Evolutionary conservation across 2,888 invertebrate species (phyloP), one percentile per base, ranked within the genome.

Genomic region (Acronicta psi): DNA sequence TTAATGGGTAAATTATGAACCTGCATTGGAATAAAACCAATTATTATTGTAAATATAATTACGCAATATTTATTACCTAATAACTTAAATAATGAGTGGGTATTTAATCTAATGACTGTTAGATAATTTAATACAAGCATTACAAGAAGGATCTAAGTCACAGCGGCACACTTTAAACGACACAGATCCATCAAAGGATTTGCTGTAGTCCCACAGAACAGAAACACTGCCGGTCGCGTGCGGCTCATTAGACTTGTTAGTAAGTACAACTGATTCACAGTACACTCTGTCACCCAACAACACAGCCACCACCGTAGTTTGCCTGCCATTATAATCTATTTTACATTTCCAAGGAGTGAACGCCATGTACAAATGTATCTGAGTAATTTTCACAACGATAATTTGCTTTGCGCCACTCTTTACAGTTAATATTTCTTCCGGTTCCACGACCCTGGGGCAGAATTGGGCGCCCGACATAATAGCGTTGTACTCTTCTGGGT

Each of bases 331-430:
- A 36, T 88, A 57, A 58, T 56, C 51, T 49, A 87, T 71, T 74
- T 80, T 85, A 69, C 90, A 91, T 76, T 88, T 90, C 89, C 91
- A 91, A 10, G 87, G 84, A n/a, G 90, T 90, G 46, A 89, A 91
- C 2, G 88, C 88, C 91, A 91, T 92, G 52, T 90, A 90, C 43
- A 90, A 75, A 71, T 91, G 87, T 73, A 91, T 86, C 76, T 91
- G 91, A 18, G 90, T 89, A 69, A 91, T 83, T 80, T 87, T 90
- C 59, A 90, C 85, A 51, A 69, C 74, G 44, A 90, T 72, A 20
- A 75, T 75, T 50, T 84, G 76, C 55, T 81, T 84, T 46, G 77
- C 75, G 11, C 91, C 91, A 61, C 85, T 90, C 77, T 83, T 83
- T 55, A 87, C 68, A 36, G 78, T 79, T 37, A 82, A 54, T 52